Percentiles rank a stretch among this genome's conserved stretches.
phyloP scores from a whole-genome alignment of 2,888 invertebrate genomes.

The Microplitis manilae region DNA sequence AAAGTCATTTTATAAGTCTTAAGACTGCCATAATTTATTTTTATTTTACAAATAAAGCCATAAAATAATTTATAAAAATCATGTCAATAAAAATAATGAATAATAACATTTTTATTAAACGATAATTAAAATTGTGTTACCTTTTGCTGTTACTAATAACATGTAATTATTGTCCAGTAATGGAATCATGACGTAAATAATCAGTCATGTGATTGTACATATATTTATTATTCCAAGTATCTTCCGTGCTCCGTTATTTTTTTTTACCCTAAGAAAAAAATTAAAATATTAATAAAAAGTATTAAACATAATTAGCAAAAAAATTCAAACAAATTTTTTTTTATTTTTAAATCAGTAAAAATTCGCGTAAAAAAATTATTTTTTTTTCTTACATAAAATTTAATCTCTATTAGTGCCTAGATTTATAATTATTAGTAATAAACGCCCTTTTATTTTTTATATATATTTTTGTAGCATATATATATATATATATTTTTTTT shows the following conservation, averaged over 20 bases:
- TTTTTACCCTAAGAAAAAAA: constrained; percentile 26
- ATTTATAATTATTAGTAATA: constrained; percentile 14
- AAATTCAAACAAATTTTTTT: not conserved
- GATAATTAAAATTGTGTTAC: not conserved
- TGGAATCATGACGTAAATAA: not conserved
- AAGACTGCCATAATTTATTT: not conserved
- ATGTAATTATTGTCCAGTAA: not conserved
- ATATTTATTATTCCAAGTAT: not conserved
- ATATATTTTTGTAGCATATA: not conserved
- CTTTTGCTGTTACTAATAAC: not conserved
- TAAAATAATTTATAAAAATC: not conserved
- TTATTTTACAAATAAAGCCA: not conserved
- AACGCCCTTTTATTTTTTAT: constrained; percentile 4
- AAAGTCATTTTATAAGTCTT: not conserved
- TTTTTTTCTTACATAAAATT: not conserved
- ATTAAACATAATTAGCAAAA: not conserved
- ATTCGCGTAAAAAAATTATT: not conserved
- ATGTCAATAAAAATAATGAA: not conserved
- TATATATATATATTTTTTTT: not conserved
- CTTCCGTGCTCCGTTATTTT: not conserved
- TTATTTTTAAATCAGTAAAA: not conserved
- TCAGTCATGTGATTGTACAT: constrained; percentile 9
- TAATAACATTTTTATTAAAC: not conserved
- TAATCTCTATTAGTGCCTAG: constrained; percentile 11
- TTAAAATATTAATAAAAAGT: constrained; percentile 5